Evolutionary conservation across 2,797 vertebrate species (phyloP), one percentile per base, ranked within the genome.

Genomic region (Apodemus agrarius): DNA sequence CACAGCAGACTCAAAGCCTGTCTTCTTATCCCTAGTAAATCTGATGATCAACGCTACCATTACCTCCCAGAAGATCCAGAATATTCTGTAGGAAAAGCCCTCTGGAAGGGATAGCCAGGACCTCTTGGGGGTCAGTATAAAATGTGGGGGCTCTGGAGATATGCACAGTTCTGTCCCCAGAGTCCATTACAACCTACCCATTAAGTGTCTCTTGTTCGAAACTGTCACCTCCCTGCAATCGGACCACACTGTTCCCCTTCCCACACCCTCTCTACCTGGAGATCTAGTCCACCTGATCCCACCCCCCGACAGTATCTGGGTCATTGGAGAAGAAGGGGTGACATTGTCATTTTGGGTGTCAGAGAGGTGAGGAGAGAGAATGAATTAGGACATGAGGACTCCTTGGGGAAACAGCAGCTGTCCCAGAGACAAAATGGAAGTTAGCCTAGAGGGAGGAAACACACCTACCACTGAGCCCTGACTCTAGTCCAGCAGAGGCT

Each of bases 1-100:
- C 61, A 75, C 49, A 88, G 63, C 75, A 87, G 65, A 78, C 46
- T 17, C 29, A 84, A 95, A 69, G 69, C 46, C 80, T 72, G 11
- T 72, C 87, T 93, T 82, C 94, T 79, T 95, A 49, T 22, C 74
- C 43, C 37, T 59, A 31, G 17, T 59, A 95, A 82, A 88, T 65
- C 22, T 79, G 79, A 78, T 40, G 19, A 69, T 22, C 75, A 65
- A 31, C 34, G 65, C 54, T 37, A 43, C 31, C 46, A 69, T 29
- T 13, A 6, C 40, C 29, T 85, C 46, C 72, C 26, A 37, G 54
- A 83, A n/a, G 90, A 76, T 49, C 57, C 86, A 87, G 79, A 81
- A 81, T 21, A 54, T 67, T 83, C 61, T 24, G 3, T 1, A 87
- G 65, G 57, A 67, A 93, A 88, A 93, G 10, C 43, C 78, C 49